Evolutionary conservation across 2,888 invertebrate genomes (phyloP), one percentile per base, ranked within the genome.

Genomic region (Lypha dubia): DNA sequence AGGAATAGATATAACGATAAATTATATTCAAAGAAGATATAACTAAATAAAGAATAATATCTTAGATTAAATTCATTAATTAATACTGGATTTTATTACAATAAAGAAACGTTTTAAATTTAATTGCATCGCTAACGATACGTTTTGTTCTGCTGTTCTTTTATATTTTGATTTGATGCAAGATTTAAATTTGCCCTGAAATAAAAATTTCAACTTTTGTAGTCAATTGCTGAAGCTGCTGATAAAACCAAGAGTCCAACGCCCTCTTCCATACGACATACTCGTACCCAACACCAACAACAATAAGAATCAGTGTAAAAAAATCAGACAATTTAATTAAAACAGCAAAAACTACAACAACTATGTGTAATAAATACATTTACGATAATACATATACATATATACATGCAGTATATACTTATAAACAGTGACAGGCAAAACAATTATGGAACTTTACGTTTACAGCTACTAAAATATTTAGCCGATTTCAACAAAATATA

Each of bases 201-300:
- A 84, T 73, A 70, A 76, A 67, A 60, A 74, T 56, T 28, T 46
- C 68, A 60, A 38, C 46, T 73, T 56, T 46, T 67, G 67, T 53
- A 58, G 70, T 76, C 67, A 73, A 71, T 76, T 70, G 62, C 74
- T 74, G 65, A 51, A 77, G 76, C 75, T 86, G 74, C 82, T 84
- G 86, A 86, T 82, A 86, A 84, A 86, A 73, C 56, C 38, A 49
- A 80, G 73, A 86, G 87, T 87, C 74, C 86, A 86, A 83, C 85
- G 86, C 85, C 86, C 87, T 87, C 83, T 68, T 41, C n/a, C 35
- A 84, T 74, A 38, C 68, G 49, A 44, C 51, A 63, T 24, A 58
- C 11, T 62, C n/a, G n/a, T n/a, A n/a, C n/a, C 35, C 67, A 71
- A 44, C 32, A 71, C 41, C 28, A 46, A 68, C 17, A 68, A 65